Percentiles rank a stretch among this genome's conserved stretches.
Conservation (phyloP, 2,888 invertebrate genomes). For the Liopterus haemorrhoidalis region DNA sequence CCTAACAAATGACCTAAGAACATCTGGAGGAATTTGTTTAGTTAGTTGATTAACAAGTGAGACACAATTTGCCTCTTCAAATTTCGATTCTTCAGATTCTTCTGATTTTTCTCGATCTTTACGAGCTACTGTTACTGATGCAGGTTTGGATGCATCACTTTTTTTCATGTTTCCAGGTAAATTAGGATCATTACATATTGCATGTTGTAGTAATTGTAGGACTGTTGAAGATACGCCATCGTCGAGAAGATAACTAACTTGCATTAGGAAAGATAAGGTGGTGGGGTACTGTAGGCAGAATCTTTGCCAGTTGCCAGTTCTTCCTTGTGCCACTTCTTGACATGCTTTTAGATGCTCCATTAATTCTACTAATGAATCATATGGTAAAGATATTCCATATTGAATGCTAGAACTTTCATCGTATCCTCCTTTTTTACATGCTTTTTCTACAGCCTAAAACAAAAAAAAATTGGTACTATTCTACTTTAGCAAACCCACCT, state of each 20-base stretch:
- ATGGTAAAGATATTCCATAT: conserved; percentile 59
- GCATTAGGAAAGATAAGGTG: conserved; percentile 74
- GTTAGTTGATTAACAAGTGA: conserved; percentile 66
- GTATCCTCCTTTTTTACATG: conserved; percentile 53
- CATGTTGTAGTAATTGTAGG: conserved; percentile 82
- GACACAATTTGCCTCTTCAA: conserved; percentile 62
- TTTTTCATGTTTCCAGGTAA: conserved; percentile 30
- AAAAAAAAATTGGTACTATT: not conserved
- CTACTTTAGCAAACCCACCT: no score
- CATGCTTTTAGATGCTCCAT: conserved; percentile 94
- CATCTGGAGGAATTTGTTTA: conserved; percentile 57
- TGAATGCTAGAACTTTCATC: conserved; percentile 45
- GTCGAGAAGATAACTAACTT: conserved; percentile 79
- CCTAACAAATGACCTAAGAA: conserved; percentile 71
- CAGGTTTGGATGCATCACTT: conserved; percentile 28
- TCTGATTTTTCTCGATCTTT: conserved; percentile 63
- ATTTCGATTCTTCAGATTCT: conserved; percentile 60
- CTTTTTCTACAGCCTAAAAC: conserved; percentile 48
- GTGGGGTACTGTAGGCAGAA: conserved; percentile 71
- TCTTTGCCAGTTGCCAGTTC: conserved; percentile 93
- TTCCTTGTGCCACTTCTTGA: conserved; percentile 82
- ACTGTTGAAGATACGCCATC: conserved; percentile 87
- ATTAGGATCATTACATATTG: conserved; percentile 61
- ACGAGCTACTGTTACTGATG: conserved; percentile 38
- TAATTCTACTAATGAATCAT: conserved; percentile 86